Evolutionary conservation across 1,140 invertebrate species (phyloP).

Genomic region (Drosophila parvula): DNA sequence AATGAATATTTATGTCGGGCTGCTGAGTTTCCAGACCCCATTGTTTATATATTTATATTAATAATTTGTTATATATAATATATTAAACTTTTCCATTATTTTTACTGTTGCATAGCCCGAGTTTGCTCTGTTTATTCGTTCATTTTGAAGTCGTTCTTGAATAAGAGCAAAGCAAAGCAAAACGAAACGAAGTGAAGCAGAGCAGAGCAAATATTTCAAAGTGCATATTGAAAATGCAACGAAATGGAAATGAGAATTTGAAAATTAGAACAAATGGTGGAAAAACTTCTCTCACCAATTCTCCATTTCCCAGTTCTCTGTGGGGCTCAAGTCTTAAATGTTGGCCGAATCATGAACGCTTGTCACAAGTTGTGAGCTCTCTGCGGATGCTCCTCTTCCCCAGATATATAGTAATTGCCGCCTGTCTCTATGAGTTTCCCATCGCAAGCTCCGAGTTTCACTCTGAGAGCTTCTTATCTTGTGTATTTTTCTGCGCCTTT

Average conservation of each 20-base stretch:
- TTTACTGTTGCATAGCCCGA: background rate
- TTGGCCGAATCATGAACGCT: constrained; percentile 14
- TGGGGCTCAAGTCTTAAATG: constrained; percentile 1
- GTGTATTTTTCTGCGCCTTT: constrained; percentile 32
- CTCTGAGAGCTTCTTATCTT: background rate
- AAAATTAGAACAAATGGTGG: constrained; percentile 36
- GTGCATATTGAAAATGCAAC: constrained; percentile 49
- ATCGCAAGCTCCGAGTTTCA: constrained; percentile 6
- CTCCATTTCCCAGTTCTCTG: constrained; percentile 3
- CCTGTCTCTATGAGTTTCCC: constrained; percentile 7
- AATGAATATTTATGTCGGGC: background rate
- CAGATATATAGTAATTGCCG: constrained; percentile 18
- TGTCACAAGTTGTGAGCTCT: constrained; percentile 18
- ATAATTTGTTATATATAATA: background rate
- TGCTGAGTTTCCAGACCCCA: background rate
- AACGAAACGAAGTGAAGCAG: constrained; percentile 21
- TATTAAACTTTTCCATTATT: background rate
- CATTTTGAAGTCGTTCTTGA: constrained; percentile 6
- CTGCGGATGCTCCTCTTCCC: background rate
- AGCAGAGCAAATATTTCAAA: constrained; percentile 35
- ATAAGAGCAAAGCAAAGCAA: constrained; percentile 15
- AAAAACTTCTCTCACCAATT: constrained; percentile 1
- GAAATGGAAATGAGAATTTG: constrained; percentile 47
- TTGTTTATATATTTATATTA: background rate
- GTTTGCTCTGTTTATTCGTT: constrained; percentile 7